Conservation (phyloP, 1,140 invertebrate genomes). For the Odontomachus brunneus region DNA sequence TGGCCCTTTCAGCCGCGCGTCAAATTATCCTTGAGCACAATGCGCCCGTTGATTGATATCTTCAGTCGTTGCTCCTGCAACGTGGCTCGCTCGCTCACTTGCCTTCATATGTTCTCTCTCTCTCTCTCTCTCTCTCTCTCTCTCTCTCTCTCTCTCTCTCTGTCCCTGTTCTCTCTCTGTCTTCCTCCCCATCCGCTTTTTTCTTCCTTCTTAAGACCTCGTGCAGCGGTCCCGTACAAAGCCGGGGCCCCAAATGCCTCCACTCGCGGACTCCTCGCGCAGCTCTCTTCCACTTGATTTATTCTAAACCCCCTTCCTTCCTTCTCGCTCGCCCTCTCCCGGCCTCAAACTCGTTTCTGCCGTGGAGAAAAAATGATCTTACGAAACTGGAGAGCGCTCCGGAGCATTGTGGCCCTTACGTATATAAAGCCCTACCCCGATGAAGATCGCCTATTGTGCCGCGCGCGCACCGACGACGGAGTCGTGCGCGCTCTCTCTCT, state of each 20-base stretch:
- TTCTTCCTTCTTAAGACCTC: conserved; percentile 58
- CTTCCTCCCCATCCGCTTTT: conserved; percentile 36
- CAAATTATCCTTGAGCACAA: conserved; percentile 80
- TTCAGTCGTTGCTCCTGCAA: conserved; percentile 76
- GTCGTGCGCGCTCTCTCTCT: neutral
- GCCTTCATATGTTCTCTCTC: conserved; percentile 53
- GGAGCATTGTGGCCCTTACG: conserved; percentile 8
- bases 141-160: conserved; percentile 21
- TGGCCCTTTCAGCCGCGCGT: conserved; percentile 80
- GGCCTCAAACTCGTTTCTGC: conserved; percentile 51
- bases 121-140: conserved; percentile 50
- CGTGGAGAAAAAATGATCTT: conserved; percentile 53
- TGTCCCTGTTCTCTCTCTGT: conserved; percentile 49
- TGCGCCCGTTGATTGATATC: conserved; percentile 81
- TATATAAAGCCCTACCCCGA: conserved; percentile 18
- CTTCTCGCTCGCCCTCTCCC: conserved; percentile 21
- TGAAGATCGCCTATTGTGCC: conserved; percentile 47
- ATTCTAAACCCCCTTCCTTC: conserved; percentile 67
- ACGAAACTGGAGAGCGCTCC: conserved; percentile 59
- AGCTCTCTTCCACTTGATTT: conserved; percentile 77
- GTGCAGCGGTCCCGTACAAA: conserved; percentile 74
- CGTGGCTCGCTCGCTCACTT: conserved; percentile 34
- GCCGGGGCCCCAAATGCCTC: conserved; percentile 71
- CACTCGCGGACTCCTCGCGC: conserved; percentile 68
- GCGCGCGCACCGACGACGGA: conserved; percentile 28